A percentile compares a stretch with the other conserved stretches of the same genome.
Conservation (phyloP, 2,797 vertebrate genomes). For the Arremon brunneinucha region DNA sequence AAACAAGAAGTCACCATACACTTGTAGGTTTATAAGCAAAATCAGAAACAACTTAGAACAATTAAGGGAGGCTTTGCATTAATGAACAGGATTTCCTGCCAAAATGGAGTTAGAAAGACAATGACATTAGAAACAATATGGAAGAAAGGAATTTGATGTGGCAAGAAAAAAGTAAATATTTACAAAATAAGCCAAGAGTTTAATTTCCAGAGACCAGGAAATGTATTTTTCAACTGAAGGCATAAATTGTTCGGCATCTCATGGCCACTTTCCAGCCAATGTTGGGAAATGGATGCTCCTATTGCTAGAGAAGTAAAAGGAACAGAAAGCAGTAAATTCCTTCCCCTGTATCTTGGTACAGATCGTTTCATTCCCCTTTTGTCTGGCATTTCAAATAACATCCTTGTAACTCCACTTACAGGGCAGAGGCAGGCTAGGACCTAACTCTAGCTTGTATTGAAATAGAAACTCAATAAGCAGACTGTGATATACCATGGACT, state of each 20-base stretch:
- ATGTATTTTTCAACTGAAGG: slow-evolving; percentile 56
- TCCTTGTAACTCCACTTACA: background rate
- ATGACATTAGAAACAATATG: slow-evolving; percentile 33
- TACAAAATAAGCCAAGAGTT: slow-evolving; percentile 36
- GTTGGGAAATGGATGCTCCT: background rate
- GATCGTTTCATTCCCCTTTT: background rate
- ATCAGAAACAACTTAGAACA: background rate
- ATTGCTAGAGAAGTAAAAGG: background rate
- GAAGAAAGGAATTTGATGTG: slow-evolving; percentile 61
- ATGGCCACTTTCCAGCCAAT: slow-evolving; percentile 15
- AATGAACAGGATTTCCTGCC: slow-evolving; percentile 39
- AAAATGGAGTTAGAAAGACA: slow-evolving; percentile 49
- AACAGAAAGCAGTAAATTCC: background rate
- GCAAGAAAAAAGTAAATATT: slow-evolving; percentile 71
- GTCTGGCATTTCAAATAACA: background rate
- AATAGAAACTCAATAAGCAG: background rate
- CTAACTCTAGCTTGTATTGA: fast-evolving
- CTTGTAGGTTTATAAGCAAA: background rate
- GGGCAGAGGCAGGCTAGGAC: background rate
- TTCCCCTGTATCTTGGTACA: background rate
- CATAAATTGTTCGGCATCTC: slow-evolving; percentile 52
- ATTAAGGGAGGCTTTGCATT: background rate
- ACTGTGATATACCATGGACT: background rate
- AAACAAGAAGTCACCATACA: background rate
- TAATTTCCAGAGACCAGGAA: slow-evolving; percentile 19